A percentile compares a stretch with the other conserved stretches of the same genome.
Evolutionary conservation across 2,888 invertebrate genomes (phyloP).

Genomic region (Athetis lepigone): DNA sequence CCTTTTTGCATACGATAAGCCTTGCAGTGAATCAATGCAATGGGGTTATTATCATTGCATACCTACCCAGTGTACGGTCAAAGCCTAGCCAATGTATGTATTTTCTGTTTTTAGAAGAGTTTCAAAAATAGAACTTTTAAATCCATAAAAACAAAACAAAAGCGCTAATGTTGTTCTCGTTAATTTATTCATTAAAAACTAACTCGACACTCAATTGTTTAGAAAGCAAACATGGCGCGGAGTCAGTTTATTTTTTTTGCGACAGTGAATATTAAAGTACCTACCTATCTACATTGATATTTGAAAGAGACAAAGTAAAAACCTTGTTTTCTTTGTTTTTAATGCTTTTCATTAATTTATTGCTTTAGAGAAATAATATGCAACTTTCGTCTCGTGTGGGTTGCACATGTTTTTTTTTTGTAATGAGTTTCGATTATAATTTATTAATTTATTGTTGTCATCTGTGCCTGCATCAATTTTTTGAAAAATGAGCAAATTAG

Average conservation of each 20-base stretch:
- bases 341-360: conserved; percentile 31
- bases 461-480: not conserved
- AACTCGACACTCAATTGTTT: conserved; percentile 38
- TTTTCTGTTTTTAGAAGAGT: not conserved
- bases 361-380: conserved; percentile 35
- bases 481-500: not conserved
- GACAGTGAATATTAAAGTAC: conserved; percentile 59
- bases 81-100: not conserved
- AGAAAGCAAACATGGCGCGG: conserved; percentile 36
- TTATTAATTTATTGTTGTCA: not conserved
- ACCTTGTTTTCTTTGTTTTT: conserved; percentile 13
- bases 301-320: conserved; percentile 30
- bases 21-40: no score
- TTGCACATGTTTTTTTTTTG: conserved; percentile 17
- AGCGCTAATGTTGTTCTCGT: conserved; percentile 6
- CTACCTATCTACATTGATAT: conserved; percentile 29
- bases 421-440: conserved; percentile 2
- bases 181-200: conserved; percentile 43
- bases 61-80: not conserved
- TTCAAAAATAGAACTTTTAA: not conserved
- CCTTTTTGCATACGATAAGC: no score
- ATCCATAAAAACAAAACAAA: conserved; percentile 2
- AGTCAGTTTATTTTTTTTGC: conserved; percentile 50
- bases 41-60: no score
- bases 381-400: conserved; percentile 5